phyloP scores from a whole-genome alignment of 2,888 invertebrate species.

The Mamestra brassicae region DNA sequence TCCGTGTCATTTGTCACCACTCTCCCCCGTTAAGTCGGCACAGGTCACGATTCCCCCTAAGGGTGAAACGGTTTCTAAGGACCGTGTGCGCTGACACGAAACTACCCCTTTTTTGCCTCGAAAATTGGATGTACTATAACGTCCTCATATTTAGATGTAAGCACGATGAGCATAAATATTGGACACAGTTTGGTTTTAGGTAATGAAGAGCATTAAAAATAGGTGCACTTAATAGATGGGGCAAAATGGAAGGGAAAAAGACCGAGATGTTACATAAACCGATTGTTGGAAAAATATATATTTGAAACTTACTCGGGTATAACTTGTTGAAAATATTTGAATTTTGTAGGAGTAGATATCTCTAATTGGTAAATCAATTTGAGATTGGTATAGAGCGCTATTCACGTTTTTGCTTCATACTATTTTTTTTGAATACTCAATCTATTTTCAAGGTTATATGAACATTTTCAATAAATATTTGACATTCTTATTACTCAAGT shows the following conservation, averaged over 20 bases:
- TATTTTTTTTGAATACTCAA: neutral
- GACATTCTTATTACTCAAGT: constrained; percentile 30
- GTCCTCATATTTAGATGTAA: constrained; percentile 26
- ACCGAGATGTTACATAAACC: neutral
- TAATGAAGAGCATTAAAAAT: neutral
- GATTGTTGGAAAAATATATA: neutral
- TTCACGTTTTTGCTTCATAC: neutral
- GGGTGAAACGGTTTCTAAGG: constrained; percentile 62
- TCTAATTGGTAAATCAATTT: constrained; percentile 1
- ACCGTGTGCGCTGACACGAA: constrained; percentile 62
- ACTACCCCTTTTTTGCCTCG: constrained; percentile 44
- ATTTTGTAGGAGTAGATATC: neutral
- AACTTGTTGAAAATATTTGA: neutral
- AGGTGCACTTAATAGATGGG: neutral
- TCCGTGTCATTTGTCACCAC: constrained; percentile 66
- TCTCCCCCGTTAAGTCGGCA: constrained; percentile 59
- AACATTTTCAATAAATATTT: constrained; percentile 15
- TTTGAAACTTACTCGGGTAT: neutral
- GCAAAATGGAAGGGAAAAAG: neutral
- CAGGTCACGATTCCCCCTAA: constrained; percentile 73
- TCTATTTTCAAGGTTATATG: constrained; percentile 1
- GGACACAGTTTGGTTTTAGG: neutral
- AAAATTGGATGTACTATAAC: constrained; percentile 38
- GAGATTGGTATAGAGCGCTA: neutral
- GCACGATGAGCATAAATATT: constrained; percentile 23